Evolutionary conservation across 2,888 invertebrate species (phyloP).

Genomic region (Busseola fusca): DNA sequence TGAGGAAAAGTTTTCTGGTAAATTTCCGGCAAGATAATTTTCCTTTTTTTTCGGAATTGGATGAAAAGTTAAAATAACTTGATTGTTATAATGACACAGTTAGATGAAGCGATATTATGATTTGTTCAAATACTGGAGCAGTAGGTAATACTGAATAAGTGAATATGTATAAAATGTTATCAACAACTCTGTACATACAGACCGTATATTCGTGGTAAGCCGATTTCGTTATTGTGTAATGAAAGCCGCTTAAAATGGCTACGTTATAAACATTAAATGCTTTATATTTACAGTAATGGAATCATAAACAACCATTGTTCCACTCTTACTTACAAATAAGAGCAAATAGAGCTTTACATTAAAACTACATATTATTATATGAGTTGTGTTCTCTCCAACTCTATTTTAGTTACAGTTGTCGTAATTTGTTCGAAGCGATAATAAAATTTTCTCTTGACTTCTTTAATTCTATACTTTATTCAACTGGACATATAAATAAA

Average conservation of each 20-base stretch:
- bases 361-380: constrained; percentile 8
- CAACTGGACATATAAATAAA: neutral
- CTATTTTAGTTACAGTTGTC: constrained; percentile 15
- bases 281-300: constrained; percentile 33
- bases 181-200: neutral
- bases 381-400: neutral
- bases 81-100: neutral
- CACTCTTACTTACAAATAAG: constrained; percentile 32
- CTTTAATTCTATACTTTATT: constrained; percentile 9
- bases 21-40: constrained; percentile 34
- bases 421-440: constrained; percentile 27
- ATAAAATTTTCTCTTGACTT: constrained; percentile 26
- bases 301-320: constrained; percentile 49
- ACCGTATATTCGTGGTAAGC: neutral
- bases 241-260: neutral
- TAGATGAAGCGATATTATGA: neutral
- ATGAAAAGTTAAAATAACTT: constrained; percentile 6
- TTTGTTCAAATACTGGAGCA: neutral
- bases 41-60: neutral
- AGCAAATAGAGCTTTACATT: constrained; percentile 29
- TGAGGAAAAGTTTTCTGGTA: constrained; percentile 28
- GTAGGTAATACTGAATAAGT: neutral
- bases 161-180: neutral
- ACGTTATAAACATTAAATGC: constrained; percentile 28
- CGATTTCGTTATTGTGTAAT: neutral